A percentile compares a stretch with the other conserved stretches of the same genome.
These are phyloP conservation scores for Aphelocoma coerulescens DNA, from an alignment of 2,113 vertebrate species.

Conservation along the genomic window DNA sequence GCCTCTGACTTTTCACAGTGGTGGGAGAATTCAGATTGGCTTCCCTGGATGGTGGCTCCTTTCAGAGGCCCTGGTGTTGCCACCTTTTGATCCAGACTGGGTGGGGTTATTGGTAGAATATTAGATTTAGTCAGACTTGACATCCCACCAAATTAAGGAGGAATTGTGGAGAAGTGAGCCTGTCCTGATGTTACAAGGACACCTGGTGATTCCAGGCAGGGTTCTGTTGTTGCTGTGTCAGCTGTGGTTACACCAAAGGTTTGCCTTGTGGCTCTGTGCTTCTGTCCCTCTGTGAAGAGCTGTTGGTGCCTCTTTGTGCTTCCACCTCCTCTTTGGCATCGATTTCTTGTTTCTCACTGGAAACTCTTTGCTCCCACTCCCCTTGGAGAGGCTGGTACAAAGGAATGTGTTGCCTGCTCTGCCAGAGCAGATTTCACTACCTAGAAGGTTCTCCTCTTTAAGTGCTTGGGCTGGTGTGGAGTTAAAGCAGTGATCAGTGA, in stretches of 20 bases:
- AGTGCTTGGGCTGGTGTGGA: neutral
- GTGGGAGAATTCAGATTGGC: neutral
- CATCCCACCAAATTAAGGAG: neutral
- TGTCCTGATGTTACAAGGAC: neutral
- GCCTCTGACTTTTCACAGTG: neutral
- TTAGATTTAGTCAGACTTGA: neutral
- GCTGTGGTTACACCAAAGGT: neutral
- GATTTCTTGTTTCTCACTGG: neutral
- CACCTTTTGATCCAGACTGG: neutral
- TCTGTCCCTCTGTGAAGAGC: neutral
- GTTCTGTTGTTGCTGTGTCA: neutral
- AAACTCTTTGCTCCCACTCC: neutral
- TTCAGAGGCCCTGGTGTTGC: neutral
- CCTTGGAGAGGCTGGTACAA: neutral
- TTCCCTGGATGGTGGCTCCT: neutral
- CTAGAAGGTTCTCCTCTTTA: neutral
- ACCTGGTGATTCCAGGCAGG: neutral
- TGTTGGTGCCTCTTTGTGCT: neutral
- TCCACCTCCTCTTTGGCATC: neutral
- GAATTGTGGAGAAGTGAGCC: neutral
- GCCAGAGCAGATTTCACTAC: neutral
- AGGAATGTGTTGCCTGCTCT: neutral
- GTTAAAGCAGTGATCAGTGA: neutral
- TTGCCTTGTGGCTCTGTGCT: neutral
- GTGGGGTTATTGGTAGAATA: neutral